Evolutionary conservation across 2,888 invertebrate species (phyloP), one percentile per base, ranked within the genome.

Genomic region (Andrena trimmerana): DNA sequence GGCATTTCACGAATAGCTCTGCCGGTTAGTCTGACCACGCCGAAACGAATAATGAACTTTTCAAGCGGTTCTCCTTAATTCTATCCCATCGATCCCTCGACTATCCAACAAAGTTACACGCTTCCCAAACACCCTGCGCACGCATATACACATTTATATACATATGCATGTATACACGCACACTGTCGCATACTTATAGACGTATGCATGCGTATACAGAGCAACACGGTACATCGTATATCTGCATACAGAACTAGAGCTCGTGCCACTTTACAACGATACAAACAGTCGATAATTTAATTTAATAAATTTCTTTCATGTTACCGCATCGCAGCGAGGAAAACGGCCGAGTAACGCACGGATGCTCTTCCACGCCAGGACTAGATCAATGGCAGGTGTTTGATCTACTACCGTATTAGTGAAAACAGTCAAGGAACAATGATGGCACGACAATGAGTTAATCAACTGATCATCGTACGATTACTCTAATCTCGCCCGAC

Each of bases 221-320:
- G 57, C 57, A 54, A 31, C 57, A 69, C n/a, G 60, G 20, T 81
- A 79, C 52, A 76, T 78, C 78, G 74, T 81, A 63, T 78, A 81
- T 84, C 20, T 57, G 60, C 86, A 85, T 87, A 84, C 81, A 83
- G 81, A 85, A 79, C 88, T 90, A 90, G 78, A 57, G 86, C 83
- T 88, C 89, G 83, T 86, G 84, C 84, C 87, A 87, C 89, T 89
- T 92, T 90, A 91, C 89, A 90, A 91, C 88, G 87, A 90, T 92
- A 92, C 88, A 92, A 91, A 92, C 90, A 91, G 90, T 90, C 88
- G 90, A 78, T 90, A 88, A 85, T 83, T 84, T 65, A 52, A 20
- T 72, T 81, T 76, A 74, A 81, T 86, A 74, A 67, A 70, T 84
- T 81, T 85, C 73, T 71, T 65, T 78, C 72, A 59, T 78, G 42